Conservation (phyloP, 2,888 invertebrate genomes). For the Eupithecia abbreviata region DNA sequence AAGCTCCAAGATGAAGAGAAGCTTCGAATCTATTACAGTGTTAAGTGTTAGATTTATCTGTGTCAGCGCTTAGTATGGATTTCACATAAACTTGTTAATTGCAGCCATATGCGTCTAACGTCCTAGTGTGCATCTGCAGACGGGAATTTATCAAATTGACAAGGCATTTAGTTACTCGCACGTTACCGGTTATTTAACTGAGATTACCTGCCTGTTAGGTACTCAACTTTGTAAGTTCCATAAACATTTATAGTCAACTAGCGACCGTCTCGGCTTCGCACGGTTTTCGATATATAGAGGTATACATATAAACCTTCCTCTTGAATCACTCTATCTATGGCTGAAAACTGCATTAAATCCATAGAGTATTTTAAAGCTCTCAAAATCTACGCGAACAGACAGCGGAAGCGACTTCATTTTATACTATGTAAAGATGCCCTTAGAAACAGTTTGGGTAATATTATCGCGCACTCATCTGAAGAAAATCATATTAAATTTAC, state of each 20-base stretch:
- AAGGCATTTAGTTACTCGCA: background rate
- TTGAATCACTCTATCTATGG: no score
- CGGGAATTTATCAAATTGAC: conserved; percentile 1
- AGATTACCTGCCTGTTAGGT: background rate
- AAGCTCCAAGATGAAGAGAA: background rate
- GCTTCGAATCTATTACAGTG: background rate
- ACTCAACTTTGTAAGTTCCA: background rate
- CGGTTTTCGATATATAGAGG: no score
- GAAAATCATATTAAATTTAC: background rate
- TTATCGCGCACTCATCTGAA: background rate
- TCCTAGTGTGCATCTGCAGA: background rate
- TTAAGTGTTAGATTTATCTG: background rate
- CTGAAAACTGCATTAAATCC: no score
- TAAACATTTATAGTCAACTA: background rate
- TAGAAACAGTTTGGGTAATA: background rate
- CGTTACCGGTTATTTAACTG: background rate
- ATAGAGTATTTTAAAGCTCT: no score
- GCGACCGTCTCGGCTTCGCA: no score
- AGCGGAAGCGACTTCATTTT: no score
- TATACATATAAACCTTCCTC: no score
- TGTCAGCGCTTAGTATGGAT: conserved; percentile 9
- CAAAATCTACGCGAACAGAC: no score
- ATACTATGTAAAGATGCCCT: background rate
- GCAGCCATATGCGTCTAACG: background rate
- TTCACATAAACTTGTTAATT: conserved; percentile 5